A percentile compares a stretch with the other conserved stretches of the same genome.
These are phyloP conservation scores for Tenthredo distinguenda DNA, from an alignment of 2,888 invertebrate species.

Conservation along the genomic window DNA sequence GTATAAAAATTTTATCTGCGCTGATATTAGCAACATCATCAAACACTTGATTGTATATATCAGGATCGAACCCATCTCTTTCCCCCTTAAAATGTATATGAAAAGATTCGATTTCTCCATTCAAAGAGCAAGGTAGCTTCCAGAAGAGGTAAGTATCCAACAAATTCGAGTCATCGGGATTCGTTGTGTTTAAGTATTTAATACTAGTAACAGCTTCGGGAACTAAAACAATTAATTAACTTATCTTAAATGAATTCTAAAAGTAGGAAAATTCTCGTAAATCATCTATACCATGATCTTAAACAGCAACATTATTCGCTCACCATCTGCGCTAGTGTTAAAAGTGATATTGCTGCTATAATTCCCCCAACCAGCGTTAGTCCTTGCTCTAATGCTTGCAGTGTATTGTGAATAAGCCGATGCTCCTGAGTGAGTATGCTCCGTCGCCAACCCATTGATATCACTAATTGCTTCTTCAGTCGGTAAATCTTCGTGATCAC, in stretches of 20 bases:
- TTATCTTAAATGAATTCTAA: not conserved
- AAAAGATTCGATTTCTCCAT: slow-evolving; percentile 68
- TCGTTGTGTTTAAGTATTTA: slow-evolving; percentile 56
- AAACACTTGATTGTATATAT: slow-evolving; percentile 53
- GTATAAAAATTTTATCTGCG: slow-evolving; percentile 60
- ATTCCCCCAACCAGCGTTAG: slow-evolving; percentile 68
- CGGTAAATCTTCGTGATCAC: slow-evolving; percentile 50
- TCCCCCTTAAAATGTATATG: slow-evolving; percentile 64
- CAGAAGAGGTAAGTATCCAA: slow-evolving; percentile 68
- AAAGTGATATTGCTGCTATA: slow-evolving; percentile 60
- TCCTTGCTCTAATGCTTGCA: slow-evolving; percentile 67
- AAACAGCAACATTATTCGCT: not conserved
- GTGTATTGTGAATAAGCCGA: slow-evolving; percentile 64
- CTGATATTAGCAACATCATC: slow-evolving; percentile 53
- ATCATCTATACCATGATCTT: not conserved
- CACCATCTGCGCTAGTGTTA: slow-evolving; percentile 60
- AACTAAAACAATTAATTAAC: slow-evolving; percentile 57
- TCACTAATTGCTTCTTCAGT: slow-evolving; percentile 46
- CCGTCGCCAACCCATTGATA: slow-evolving; percentile 55
- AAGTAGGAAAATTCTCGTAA: not conserved
- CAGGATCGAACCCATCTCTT: slow-evolving; percentile 60
- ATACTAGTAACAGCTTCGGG: slow-evolving; percentile 67
- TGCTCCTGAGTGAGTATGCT: slow-evolving; percentile 57
- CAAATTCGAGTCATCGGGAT: slow-evolving; percentile 59
- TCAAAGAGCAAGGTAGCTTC: slow-evolving; percentile 69